Evolutionary conservation across 1,140 invertebrate genomes (phyloP), one percentile per base, ranked within the genome.

Genomic region (Homarus americanus): DNA sequence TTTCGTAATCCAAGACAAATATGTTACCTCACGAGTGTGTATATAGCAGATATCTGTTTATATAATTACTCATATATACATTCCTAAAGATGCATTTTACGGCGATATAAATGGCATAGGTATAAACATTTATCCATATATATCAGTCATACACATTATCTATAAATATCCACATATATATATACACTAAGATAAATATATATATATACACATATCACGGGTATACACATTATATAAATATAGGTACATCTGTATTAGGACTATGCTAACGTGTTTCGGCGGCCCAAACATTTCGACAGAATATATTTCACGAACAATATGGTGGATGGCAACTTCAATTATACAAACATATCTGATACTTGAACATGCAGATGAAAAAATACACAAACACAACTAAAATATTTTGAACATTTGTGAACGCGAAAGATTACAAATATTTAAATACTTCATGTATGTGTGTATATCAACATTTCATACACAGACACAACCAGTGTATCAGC

Each of bases 381-480:
- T 12, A 69, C 15, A 69, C 28, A 69, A 69, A 69, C 24, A 20
- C 2, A 69, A 69, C 63, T 69, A n/a, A 69, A 69, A 69, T 3
- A 5, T 12, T 28, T 7, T 32, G 28, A 69, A 69, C 24, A 20
- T 5, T n/a, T 20, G 24, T 32, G 5, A 69, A 69, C 63, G 32
- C 24, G 24, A 69, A 69, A 69, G 63, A 20, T 69, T 28, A 32
- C 63, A 69, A 69, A 32, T 69, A 69, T 69, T 69, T 69, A 69
- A 28, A 32, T 69, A 69, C n/a, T 15, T 69, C 4, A 69, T 28
- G 12, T 32, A 32, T 5, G 32, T 12, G 32, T 5, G 32, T 32
- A 32, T 5, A 69, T 12, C 3, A 63, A 63, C 12, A 63, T 63
- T 63, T 63, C 63, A 69, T 32, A 69, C n/a, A 69, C 63, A 69